Base-by-base conservation (phyloP, 2,113 vertebrate species). In the Lota lota region DNA sequence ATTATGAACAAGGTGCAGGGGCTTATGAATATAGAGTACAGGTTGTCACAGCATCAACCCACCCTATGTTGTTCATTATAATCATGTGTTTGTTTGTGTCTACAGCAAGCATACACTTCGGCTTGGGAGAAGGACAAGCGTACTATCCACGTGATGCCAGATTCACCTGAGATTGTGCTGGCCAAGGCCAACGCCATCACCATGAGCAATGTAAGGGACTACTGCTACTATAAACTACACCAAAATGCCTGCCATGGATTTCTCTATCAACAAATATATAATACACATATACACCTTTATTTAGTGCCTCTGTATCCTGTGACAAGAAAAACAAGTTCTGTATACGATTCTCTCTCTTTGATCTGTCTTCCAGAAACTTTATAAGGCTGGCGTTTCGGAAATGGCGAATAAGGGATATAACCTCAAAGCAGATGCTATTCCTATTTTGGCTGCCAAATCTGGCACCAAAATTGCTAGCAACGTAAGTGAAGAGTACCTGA, bases 41-140 rank as follows among this genome's bases (percentile, higher is more conserved):
- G 36, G 16, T n/a, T 18, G 19, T 50, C 28, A 33, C 2, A 33
- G 28, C 28, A 33, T 33, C n/a, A n/a, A 57, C 54, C n/a, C 54
- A 22, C 12, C 1, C 22, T 21, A 22, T 10, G 5, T 21, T 5
- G 58, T 12, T 20, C 10, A 59, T 3, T 3, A 22, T 8, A 21
- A 59, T 59, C 1, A 47, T 64, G n/a, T 0, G 5, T 75, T 72
- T 77, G 15, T 57, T 10, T 85, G 76, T 24, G 10, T 70, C 72
- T 72, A 40, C 77, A 94, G 93, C 65, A 93, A 89, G 92, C 94
- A 53, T 99, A 99, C 77, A 96, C 92, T 76, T 77, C 94, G 81
- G 94, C 93, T 1, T 99, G 97, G 97, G 92, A 99, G 11, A 94
- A 94, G 51, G 96, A 97, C 72, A 99, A 99, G 75, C 90, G 89